phyloP scores from a whole-genome alignment of 1,140 invertebrate species.

The Solen grandis region DNA sequence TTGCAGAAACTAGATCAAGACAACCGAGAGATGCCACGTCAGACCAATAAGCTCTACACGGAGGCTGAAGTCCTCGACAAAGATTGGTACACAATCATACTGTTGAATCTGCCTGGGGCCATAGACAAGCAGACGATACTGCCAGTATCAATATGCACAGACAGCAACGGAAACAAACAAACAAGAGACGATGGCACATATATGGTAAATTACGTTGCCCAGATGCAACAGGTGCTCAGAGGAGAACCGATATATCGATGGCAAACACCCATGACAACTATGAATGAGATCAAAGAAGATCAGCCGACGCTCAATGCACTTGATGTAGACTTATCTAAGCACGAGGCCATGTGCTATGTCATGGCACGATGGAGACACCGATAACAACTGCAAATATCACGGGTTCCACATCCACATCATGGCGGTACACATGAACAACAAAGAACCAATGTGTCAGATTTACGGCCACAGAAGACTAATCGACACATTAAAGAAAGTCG shows the following conservation, averaged over 20 bases:
- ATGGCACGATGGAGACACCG: not conserved
- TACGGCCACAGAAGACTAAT: too few species aligned
- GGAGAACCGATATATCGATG: not conserved
- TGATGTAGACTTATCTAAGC: not conserved
- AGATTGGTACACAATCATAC: too few species aligned
- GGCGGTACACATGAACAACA: not conserved
- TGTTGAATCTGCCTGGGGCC: too few species aligned
- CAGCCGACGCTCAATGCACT: not conserved
- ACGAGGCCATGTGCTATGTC: not conserved
- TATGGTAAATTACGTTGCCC: too few species aligned
- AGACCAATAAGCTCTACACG: too few species aligned
- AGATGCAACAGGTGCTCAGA: not conserved
- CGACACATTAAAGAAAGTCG: not conserved
- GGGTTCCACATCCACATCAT: not conserved
- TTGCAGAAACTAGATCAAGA: too few species aligned
- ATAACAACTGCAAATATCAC: not conserved
- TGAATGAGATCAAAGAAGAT: not conserved
- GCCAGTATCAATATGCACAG: too few species aligned
- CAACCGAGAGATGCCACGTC: too few species aligned
- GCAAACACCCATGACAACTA: not conserved
- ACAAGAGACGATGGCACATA: too few species aligned
- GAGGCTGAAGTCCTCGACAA: too few species aligned
- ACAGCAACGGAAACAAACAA: too few species aligned
- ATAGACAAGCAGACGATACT: too few species aligned
- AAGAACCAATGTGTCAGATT: not conserved